Evolutionary conservation across 2,888 invertebrate genomes (phyloP), one percentile per base, ranked within the genome.

Genomic region (Eupithecia subfuscata): DNA sequence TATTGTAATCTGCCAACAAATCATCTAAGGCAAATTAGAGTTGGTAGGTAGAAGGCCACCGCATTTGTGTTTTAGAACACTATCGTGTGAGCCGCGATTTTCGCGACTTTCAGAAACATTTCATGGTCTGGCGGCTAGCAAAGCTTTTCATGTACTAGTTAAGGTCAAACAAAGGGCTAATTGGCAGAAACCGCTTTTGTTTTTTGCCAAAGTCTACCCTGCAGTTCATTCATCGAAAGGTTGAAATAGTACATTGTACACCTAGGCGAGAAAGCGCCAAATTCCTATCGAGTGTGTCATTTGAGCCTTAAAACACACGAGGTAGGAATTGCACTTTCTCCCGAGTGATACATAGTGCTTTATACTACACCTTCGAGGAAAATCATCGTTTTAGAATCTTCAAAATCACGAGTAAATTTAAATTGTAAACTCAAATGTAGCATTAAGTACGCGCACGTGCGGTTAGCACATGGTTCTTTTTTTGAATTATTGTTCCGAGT

Each of bases 1-100:
- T 89, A 89, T 90, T 89, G 88, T 85, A 84, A 85, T 84, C 84
- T 83, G 82, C 78, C 82, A 82, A 85, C 86, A 82, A 85, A 90
- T 89, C 90, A 92, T 91, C 90, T 83, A 82, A 84, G 84, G 83
- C 83, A 75, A 74, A 82, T 83, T 84, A 82, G 86, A 81, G 11
- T 3, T 22, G 85, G 85, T 12, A 34, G 11, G 64, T 64, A 86
- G 87, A 84, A 81, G 85, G 86, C 81, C 73, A 75, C 77, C 75
- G 82, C 83, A 86, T 65, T 30, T 48, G 67, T 18, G 63, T 72
- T 74, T 77, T 69, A 43, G 52, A 56, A 40, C 70, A 25, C 56
- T 40, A 45, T 18, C 18, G 18, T 65, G 34, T 37, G 9, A 18
- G 18, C 37, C 6, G 43, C 5, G 43, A 37, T 37, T 37, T 43